phyloP scores from a whole-genome alignment of 2,888 invertebrate species.

The Diadromus collaris region DNA sequence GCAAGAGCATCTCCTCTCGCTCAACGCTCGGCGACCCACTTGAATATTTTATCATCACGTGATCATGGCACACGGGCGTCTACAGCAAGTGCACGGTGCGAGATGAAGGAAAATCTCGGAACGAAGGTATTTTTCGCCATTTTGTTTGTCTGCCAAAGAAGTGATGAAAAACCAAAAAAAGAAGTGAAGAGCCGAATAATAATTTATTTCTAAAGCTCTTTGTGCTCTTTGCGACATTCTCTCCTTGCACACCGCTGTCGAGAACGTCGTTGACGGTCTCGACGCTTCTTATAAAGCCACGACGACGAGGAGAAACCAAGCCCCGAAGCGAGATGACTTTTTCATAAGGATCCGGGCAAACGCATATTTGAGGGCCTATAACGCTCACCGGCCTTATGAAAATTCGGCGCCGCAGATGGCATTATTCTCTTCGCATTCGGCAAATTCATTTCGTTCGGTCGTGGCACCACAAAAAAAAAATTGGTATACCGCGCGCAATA shows the following conservation, averaged over 20 bases:
- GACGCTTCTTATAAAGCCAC: constrained; percentile 4
- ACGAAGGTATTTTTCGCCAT: constrained; percentile 24
- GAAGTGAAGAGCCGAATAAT: constrained; percentile 39
- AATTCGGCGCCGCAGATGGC: constrained; percentile 50
- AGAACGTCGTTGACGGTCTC: constrained; percentile 17
- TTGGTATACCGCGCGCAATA: not conserved
- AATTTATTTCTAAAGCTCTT: constrained; percentile 52
- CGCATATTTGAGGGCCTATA: constrained; percentile 54
- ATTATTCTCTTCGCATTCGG: constrained; percentile 47
- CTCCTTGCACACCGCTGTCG: constrained; percentile 9
- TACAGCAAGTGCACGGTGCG: not conserved
- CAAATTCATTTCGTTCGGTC: constrained; percentile 38
- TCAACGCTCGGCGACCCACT: constrained; percentile 11
- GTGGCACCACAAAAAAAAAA: not conserved
- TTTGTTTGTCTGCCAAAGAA: constrained; percentile 32
- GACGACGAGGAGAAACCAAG: constrained; percentile 10
- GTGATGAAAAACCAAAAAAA: constrained; percentile 18
- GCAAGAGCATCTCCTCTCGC: not conserved
- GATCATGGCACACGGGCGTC: constrained; percentile 4
- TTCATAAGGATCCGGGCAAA: constrained; percentile 51
- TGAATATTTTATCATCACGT: constrained; percentile 39
- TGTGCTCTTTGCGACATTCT: constrained; percentile 38
- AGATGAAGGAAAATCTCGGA: constrained; percentile 34
- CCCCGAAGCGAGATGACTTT: constrained; percentile 41
- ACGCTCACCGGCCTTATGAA: constrained; percentile 50